Base-by-base conservation (phyloP, 2,888 invertebrate genomes). In the Blomia tropicalis region DNA sequence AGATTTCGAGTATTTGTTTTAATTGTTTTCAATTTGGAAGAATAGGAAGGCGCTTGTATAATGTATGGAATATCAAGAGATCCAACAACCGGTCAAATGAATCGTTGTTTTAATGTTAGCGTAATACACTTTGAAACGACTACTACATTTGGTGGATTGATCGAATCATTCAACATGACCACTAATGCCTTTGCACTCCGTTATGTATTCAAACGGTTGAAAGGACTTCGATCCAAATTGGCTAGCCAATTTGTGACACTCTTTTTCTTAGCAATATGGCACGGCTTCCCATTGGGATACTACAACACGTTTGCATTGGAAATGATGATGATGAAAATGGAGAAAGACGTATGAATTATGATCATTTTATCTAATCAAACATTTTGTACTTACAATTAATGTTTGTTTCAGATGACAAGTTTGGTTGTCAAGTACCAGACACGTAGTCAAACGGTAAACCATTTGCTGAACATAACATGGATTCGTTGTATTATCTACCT, bases 261-360 rank as follows among this genome's bases (percentile, higher is more conserved):
- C 43, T 63, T 82, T 0, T 96, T 93, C 75, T 79, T 98, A 43
- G 91, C 96, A 0, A 71, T 92, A 0, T 96, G 96, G 96, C 96
- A 96, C 74, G 96, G 96, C 14, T 82, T 89, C 60, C 86, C 90
- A 72, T 82, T 86, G 11, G 95, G 96, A 1, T 98, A 98, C 72
- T 96, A 92, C 72, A 77, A 87, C 70, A 85, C 87, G 53, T 96
- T 96, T 78, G 79, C 87, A 63, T 82, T 90, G 74, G 96, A 96
- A 72, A 93, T 91, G 72, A 75, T 87, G 32, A 83, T 88, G 32
- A 85, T 92, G 73, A 81, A 81, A 66, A 81, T 85, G 71, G 92
- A 93, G 71, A 85, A 83, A 75, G 86, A 88, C 71, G 84, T 85
- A 63, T 59, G 58, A 14, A 17, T 1, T 19, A 19, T 4, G 7